Base-by-base conservation (phyloP, 1,140 invertebrate species). In the Pygmarrhopalites habei region DNA sequence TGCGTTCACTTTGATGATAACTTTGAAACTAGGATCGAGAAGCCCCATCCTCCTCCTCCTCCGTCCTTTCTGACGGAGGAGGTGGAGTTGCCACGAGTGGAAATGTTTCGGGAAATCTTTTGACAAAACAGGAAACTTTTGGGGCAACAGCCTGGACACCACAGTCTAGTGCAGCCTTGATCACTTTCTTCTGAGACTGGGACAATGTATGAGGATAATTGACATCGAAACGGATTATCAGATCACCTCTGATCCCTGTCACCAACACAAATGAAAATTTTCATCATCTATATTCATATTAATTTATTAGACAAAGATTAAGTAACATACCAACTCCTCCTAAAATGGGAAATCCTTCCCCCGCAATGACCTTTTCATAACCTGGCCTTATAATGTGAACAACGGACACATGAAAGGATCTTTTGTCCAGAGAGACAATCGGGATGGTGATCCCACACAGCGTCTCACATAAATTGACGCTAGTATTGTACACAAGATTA, bases 381-480 rank as follows among this genome's bases (percentile, higher is more conserved):
- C 79, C 79, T 1, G 83, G 83, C 2, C 80, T 74, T 47, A 88
- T 80, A 21, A 89, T 81, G 70, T 87, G 85, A 23, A 82, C 83
- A 63, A 89, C 83, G 61, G 81, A 81, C 15, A 87, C 75, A 67
- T 83, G 79, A 35, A 89, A 74, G 60, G 76, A 77, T 66, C 87
- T 79, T 15, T 82, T 80, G 70, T 89, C 86, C 53, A 89, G 75
- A 0, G 86, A 88, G 43, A 76, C 75, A 1, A 89, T 73, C 14
- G 77, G 81, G 43, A 89, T 76, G 14, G 76, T 79, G 1, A 82
- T 80, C 5, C 86, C 87, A 30, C 80, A 80, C 35, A 89, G 75
- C 0, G 86, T 83, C 68, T 88, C 82, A 65, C 81, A 75, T 46
- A 89, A 71, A 46, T 79, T 79, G 19, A 89, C 79, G 14, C 76